These are phyloP conservation scores for Acleris emargana DNA, from an alignment of 2,888 invertebrate species.

Conservation along the genomic window DNA sequence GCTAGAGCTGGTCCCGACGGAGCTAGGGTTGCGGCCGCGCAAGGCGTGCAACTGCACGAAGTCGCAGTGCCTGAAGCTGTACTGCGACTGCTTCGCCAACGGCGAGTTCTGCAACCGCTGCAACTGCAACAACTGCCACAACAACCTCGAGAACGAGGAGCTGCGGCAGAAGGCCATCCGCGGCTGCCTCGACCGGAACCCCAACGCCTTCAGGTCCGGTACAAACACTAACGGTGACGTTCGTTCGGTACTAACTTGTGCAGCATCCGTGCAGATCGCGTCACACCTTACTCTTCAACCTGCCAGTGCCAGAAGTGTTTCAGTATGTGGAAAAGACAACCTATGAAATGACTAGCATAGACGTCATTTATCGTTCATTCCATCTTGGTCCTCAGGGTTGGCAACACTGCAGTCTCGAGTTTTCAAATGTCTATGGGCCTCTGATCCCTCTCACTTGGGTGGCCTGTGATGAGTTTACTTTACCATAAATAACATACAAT, in stretches of 20 bases:
- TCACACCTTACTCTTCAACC: too few species aligned
- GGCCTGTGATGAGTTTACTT: too few species aligned
- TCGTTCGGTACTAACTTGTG: neutral
- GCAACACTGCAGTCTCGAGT: too few species aligned
- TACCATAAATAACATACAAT: too few species aligned
- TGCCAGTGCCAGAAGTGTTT: too few species aligned
- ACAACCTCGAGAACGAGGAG: slow-evolving; percentile 97
- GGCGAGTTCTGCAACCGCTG: slow-evolving; percentile 99
- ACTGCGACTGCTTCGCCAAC: slow-evolving; percentile 99
- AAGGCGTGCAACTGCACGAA: slow-evolving; percentile 99
- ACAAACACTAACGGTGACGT: neutral
- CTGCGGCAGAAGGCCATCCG: slow-evolving; percentile 97
- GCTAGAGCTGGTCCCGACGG: slow-evolving; percentile 56
- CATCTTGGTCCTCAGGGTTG: too few species aligned
- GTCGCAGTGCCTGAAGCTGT: slow-evolving; percentile 98
- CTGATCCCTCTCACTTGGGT: too few species aligned
- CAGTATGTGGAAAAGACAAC: too few species aligned
- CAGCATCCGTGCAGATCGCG: too few species aligned
- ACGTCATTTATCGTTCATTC: too few species aligned
- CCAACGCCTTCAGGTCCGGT: slow-evolving; percentile 92
- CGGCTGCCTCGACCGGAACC: slow-evolving; percentile 97
- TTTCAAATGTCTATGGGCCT: too few species aligned
- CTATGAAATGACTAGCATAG: too few species aligned
- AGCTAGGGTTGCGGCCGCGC: slow-evolving; percentile 85
- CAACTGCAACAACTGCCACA: slow-evolving; percentile 98